Conservation (phyloP, 1,140 invertebrate species). For the Andrena cerasifolii region DNA sequence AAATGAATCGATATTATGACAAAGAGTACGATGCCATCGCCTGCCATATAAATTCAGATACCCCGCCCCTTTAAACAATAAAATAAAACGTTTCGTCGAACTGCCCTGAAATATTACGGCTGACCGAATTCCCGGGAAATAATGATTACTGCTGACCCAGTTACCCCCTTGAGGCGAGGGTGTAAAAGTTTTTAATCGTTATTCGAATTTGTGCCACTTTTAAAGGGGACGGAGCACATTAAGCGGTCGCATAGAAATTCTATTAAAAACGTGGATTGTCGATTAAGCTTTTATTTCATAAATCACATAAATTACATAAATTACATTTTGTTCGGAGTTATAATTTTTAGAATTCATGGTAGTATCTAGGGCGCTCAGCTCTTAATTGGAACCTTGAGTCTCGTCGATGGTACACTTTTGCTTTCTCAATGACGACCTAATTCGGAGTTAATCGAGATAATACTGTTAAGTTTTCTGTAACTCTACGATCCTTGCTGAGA, state of each 20-base stretch:
- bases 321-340: slow-evolving; percentile 29
- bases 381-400: neutral
- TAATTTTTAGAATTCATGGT: neutral
- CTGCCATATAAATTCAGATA: neutral
- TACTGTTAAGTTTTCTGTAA: too few species aligned
- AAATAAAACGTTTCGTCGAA: neutral
- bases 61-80: too few species aligned
- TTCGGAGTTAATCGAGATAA: too few species aligned
- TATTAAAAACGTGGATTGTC: too few species aligned
- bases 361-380: neutral
- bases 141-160: slow-evolving; percentile 32
- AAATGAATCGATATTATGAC: neutral
- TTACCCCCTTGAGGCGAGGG: neutral
- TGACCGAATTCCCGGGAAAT: slow-evolving; percentile 40
- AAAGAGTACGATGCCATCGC: too few species aligned
- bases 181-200: slow-evolving; percentile 44
- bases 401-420: neutral
- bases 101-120: neutral
- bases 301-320: slow-evolving; percentile 3
- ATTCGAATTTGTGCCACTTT: slow-evolving; percentile 38
- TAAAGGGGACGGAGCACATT: neutral
- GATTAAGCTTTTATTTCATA: slow-evolving; percentile 39
- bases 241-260: too few species aligned
- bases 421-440: neutral
- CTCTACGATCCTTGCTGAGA: too few species aligned